These are phyloP conservation scores for Rutilus rutilus DNA, from an alignment of 2,113 vertebrate species.

Conservation along the genomic window DNA sequence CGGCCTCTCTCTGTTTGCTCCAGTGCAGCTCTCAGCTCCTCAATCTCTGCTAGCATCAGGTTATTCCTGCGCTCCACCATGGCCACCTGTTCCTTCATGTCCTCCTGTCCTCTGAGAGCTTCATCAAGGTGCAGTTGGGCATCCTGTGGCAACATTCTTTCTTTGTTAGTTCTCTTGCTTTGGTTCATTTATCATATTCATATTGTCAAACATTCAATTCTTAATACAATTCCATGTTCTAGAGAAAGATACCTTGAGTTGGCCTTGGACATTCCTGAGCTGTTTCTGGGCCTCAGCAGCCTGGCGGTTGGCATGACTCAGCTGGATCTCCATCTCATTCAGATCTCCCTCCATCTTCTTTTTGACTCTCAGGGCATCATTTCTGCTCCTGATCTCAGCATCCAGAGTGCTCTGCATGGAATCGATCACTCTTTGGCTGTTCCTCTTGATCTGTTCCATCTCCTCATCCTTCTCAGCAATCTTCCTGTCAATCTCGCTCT, in stretches of 20 bases:
- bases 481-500: constrained; percentile 78
- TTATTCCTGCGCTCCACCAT: constrained; percentile 88
- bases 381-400: constrained; percentile 55
- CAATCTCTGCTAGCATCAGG: constrained; percentile 86
- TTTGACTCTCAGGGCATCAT: constrained; percentile 52
- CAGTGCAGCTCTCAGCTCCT: constrained; percentile 83
- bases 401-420: constrained; percentile 77
- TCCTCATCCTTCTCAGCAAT: constrained; percentile 81
- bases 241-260: constrained; percentile 43
- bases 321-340: constrained; percentile 52
- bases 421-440: constrained; percentile 74
- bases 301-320: constrained; percentile 54
- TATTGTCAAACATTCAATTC: too few species aligned
- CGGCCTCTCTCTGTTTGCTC: constrained; percentile 87
- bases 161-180: background rate
- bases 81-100: constrained; percentile 86
- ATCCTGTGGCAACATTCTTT: constrained; percentile 70
- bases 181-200: background rate
- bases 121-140: constrained; percentile 64
- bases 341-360: constrained; percentile 57
- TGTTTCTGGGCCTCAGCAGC: constrained; percentile 54
- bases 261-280: constrained; percentile 51
- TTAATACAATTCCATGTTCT: background rate
- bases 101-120: constrained; percentile 73
- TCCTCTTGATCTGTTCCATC: constrained; percentile 78